Evolutionary conservation across 2,797 vertebrate genomes (phyloP).

Genomic region (Mormyrops attenuatus): DNA sequence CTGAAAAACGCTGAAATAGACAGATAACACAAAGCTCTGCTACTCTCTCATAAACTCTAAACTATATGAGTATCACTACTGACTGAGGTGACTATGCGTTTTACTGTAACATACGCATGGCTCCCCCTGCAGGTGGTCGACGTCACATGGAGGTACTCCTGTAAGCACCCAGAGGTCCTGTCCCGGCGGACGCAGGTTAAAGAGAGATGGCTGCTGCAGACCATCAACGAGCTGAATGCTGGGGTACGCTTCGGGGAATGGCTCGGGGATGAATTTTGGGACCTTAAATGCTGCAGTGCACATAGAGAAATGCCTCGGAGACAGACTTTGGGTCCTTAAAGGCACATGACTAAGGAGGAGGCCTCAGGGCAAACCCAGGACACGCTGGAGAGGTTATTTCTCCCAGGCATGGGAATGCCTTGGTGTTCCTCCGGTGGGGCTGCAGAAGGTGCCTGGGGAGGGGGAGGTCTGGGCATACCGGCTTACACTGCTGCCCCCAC

Average conservation of each 20-base stretch:
- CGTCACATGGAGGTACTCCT: slow-evolving; percentile 96
- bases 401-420: background rate
- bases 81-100: background rate
- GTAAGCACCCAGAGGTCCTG: slow-evolving; percentile 83
- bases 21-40: background rate
- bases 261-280: background rate
- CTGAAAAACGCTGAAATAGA: background rate
- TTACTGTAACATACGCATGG: background rate
- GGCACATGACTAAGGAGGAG: background rate
- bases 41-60: background rate
- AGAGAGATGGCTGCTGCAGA: slow-evolving; percentile 78
- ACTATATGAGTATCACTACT: background rate
- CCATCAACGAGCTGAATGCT: slow-evolving; percentile 72
- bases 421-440: background rate
- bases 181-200: slow-evolving; percentile 74
- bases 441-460: background rate
- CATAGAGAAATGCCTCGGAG: background rate
- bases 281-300: slow-evolving; percentile 39
- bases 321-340: background rate
- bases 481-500: background rate
- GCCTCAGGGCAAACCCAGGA: background rate
- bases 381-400: background rate
- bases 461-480: background rate
- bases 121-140: slow-evolving; percentile 75
- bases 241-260: slow-evolving; percentile 52